A percentile compares a stretch with the other conserved stretches of the same genome.
Conservation (phyloP, 2,797 vertebrate genomes). For the Spatula versicolor region DNA sequence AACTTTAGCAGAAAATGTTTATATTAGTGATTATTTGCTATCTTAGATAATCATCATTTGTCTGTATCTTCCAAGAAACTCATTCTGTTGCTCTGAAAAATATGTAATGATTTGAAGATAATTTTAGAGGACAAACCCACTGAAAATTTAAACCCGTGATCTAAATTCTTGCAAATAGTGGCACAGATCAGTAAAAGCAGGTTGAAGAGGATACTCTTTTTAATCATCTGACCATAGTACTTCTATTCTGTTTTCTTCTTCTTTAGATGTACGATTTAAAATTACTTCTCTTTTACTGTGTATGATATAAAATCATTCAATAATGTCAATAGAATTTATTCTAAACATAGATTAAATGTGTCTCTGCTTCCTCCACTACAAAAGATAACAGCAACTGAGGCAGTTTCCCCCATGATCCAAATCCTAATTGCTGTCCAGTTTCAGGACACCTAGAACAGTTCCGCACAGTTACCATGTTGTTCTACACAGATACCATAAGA, state of each 20-base stretch:
- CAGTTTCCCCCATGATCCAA: not conserved
- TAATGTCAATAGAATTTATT: not conserved
- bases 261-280: not conserved
- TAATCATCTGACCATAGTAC: not conserved
- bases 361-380: not conserved
- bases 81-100: not conserved
- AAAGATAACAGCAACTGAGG: not conserved
- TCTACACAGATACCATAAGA: not conserved
- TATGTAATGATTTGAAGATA: not conserved
- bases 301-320: not conserved
- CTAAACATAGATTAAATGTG: not conserved
- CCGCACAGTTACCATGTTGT: not conserved
- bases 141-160: not conserved
- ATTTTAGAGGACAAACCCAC: not conserved
- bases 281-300: not conserved
- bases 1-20: constrained; percentile 33
- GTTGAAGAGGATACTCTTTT: not conserved
- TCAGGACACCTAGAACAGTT: not conserved
- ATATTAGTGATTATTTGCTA: constrained; percentile 13
- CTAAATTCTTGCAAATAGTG: not conserved
- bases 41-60: constrained; percentile 3
- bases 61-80: not conserved
- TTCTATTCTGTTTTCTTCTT: not conserved
- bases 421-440: not conserved
- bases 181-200: not conserved